These are phyloP conservation scores for Torymus texanus DNA, from an alignment of 2,888 invertebrate species.

Conservation along the genomic window DNA sequence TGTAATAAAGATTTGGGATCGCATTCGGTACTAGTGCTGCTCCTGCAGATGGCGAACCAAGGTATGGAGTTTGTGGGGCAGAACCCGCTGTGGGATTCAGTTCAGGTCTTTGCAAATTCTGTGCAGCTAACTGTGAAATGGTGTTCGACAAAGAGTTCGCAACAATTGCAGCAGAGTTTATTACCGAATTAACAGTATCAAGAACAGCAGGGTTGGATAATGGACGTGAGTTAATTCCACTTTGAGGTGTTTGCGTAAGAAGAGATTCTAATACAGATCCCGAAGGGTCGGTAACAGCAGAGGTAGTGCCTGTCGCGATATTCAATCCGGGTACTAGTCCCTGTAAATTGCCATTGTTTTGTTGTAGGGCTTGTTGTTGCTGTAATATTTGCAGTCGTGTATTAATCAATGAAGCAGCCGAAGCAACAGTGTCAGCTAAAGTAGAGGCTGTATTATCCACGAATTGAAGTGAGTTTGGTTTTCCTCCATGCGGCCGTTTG, in stretches of 20 bases:
- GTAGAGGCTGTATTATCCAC: background rate
- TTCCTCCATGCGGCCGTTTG: background rate
- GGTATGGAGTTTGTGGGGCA: background rate
- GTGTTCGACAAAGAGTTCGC: slow-evolving; percentile 36
- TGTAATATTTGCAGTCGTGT: slow-evolving; percentile 2
- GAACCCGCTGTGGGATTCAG: background rate
- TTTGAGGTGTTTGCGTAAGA: background rate
- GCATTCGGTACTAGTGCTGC: background rate
- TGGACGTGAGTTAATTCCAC: background rate
- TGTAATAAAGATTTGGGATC: no score
- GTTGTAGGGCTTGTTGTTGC: background rate
- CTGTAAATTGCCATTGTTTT: no score
- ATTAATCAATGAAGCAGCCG: slow-evolving; percentile 16
- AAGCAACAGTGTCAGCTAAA: slow-evolving; percentile 5
- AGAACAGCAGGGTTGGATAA: slow-evolving; percentile 6
- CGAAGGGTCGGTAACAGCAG: background rate
- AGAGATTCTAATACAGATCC: background rate
- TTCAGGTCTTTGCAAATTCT: slow-evolving; percentile 18
- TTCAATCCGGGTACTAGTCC: no score
- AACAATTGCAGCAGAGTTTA: slow-evolving; percentile 28
- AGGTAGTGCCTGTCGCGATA: no score
- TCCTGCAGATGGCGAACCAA: background rate
- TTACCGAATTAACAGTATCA: slow-evolving; percentile 11
- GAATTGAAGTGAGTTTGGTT: background rate
- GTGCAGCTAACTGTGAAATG: slow-evolving; percentile 29